A percentile compares a stretch with the other conserved stretches of the same genome.
Evolutionary conservation across 2,888 invertebrate species (phyloP).

Genomic region (Calephelis perditalis): DNA sequence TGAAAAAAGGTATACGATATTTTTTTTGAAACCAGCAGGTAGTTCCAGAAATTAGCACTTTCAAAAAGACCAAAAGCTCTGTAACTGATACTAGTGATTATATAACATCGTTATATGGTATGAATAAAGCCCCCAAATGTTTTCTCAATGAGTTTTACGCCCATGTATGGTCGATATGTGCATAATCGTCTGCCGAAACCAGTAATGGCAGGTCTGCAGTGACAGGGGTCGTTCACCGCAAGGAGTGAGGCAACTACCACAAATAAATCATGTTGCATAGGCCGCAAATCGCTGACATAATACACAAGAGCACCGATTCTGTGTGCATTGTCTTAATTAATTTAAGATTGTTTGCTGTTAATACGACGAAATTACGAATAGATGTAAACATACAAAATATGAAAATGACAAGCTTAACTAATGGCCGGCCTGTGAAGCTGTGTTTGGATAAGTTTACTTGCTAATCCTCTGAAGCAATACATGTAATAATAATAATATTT

Average conservation of each 20-base stretch:
- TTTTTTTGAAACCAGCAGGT: too few relatives aligned
- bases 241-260: conserved; percentile 42
- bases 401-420: too few relatives aligned
- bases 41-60: too few relatives aligned
- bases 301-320: conserved; percentile 21
- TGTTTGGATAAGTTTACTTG: too few relatives aligned
- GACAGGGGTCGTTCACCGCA: conserved; percentile 73
- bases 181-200: conserved; percentile 67
- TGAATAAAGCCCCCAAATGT: conserved; percentile 22
- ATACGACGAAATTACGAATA: too few relatives aligned
- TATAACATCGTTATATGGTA: not conserved
- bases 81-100: too few relatives aligned
- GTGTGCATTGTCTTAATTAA: conserved; percentile 5
- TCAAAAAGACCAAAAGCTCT: too few relatives aligned
- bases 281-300: conserved; percentile 31
- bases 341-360: not conserved
- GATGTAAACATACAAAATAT: too few relatives aligned
- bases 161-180: conserved; percentile 60
- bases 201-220: conserved; percentile 51
- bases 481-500: too few relatives aligned
- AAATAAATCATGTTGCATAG: conserved; percentile 56
- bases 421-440: too few relatives aligned
- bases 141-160: conserved; percentile 51
- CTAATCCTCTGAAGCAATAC: too few relatives aligned
- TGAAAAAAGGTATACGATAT: too few relatives aligned